Evolutionary conservation across 2,888 invertebrate species (phyloP), one percentile per base, ranked within the genome.

Genomic region (Acronicta psi): DNA sequence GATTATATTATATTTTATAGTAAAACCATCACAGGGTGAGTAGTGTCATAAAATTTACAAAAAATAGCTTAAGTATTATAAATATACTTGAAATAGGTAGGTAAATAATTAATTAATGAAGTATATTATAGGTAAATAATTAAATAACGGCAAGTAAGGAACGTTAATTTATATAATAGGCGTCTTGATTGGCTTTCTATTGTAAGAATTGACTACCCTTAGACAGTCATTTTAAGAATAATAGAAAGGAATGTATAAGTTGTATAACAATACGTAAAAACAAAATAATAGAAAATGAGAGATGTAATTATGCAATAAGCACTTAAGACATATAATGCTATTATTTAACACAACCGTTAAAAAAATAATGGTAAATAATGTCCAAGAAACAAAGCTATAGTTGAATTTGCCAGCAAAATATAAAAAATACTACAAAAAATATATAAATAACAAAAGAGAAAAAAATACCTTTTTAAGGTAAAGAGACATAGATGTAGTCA

Each of bases 391-490:
- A 17, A 47, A 37, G 11, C 9, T 17, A 46, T 37, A 29, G 8
- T 13, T 14, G 7, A 11, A 23, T 16, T 36, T 14, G 36, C 11
- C 23, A 34, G 10, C 11, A 29, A 38, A 36, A 17, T 0, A 47
- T 17, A 1, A 31, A 34, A 23, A 59, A 58, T 43, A 55, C 52
- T 0, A 31, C 11, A 31, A n/a, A 34, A 6, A n/a, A 34, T n/a
- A n/a, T 34, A 31, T 31, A 31, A 31, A 11, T n/a, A 31, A 13
- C 38, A 44, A 45, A 45, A 54, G 56, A 29, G 61, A 77, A 84
- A 79, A 81, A 81, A 79, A 80, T 78, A 83, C 81, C 78, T 64
- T 68, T 72, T 44, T 40, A 66, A 69, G 69, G 62, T 72, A 66
- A 73, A 71, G 43, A 67, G 44, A 49, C 40, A 57, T 5, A 56